Conservation (phyloP, 2,797 vertebrate genomes). For the Pterois miles region DNA sequence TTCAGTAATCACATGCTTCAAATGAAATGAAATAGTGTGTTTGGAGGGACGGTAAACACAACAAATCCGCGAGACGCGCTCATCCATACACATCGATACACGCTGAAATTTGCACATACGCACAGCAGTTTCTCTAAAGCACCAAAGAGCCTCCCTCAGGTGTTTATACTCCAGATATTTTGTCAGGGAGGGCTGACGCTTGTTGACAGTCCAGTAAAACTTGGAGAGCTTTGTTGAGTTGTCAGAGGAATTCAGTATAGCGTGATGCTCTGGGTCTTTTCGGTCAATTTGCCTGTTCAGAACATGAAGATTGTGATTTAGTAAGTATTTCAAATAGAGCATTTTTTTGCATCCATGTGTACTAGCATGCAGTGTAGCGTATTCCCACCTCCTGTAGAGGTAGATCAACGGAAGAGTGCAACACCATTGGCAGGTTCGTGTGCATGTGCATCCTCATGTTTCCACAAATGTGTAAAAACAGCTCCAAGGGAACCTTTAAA, state of each 20-base stretch:
- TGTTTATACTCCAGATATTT: conserved; percentile 19
- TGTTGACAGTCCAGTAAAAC: not conserved
- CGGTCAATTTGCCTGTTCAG: not conserved
- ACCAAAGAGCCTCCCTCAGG: conserved; percentile 9
- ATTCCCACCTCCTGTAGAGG: not conserved
- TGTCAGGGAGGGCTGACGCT: not conserved
- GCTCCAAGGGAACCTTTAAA: too few species aligned
- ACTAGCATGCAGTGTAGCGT: not conserved
- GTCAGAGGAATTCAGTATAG: not conserved
- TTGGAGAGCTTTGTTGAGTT: not conserved
- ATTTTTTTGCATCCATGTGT: not conserved
- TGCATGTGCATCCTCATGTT: too few species aligned
- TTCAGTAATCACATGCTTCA: conserved; percentile 18
- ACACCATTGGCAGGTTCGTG: too few species aligned
- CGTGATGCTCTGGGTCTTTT: not conserved
- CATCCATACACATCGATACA: not conserved
- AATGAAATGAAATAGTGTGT: conserved; percentile 15
- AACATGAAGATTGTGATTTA: not conserved
- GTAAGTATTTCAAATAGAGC: not conserved
- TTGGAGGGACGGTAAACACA: conserved; percentile 17
- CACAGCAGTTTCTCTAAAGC: not conserved
- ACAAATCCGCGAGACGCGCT: conserved; percentile 9
- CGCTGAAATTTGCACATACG: not conserved
- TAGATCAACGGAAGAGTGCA: too few species aligned
- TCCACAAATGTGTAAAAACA: too few species aligned